Evolutionary conservation across 2,888 invertebrate genomes (phyloP).

Genomic region (Mellilla xanthometata): DNA sequence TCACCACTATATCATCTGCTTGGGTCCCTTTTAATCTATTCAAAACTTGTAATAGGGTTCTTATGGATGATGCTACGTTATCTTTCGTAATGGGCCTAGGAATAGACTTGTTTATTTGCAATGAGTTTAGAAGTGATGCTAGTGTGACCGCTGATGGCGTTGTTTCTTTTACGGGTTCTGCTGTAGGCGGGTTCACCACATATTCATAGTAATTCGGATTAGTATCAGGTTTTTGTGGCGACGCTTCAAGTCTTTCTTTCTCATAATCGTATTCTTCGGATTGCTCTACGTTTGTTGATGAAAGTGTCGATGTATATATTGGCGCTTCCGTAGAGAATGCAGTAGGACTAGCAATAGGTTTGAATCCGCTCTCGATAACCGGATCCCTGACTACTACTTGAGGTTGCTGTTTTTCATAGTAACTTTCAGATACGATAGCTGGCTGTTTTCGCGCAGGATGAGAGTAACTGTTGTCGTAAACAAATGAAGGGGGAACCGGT

Average conservation of each 20-base stretch:
- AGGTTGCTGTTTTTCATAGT: constrained; percentile 63
- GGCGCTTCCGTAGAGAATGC: constrained; percentile 44
- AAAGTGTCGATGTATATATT: constrained; percentile 40
- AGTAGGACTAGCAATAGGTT: constrained; percentile 54
- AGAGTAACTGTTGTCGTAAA: constrained; percentile 48
- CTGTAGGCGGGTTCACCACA: constrained; percentile 47
- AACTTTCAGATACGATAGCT: constrained; percentile 61
- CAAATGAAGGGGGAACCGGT: constrained; percentile 53
- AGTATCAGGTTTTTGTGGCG: constrained; percentile 36
- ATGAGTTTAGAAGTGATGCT: constrained; percentile 85
- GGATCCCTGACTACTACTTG: constrained; percentile 45
- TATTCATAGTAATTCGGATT: constrained; percentile 60
- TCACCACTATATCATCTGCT: constrained; percentile 49
- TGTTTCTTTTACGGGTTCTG: constrained; percentile 40
- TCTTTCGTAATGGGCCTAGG: constrained; percentile 89
- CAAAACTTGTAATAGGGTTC: constrained; percentile 88
- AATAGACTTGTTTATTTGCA: constrained; percentile 88
- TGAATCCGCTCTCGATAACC: constrained; percentile 63
- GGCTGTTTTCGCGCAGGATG: constrained; percentile 55
- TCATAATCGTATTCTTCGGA: constrained; percentile 40
- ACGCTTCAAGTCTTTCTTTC: constrained; percentile 44
- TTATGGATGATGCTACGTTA: constrained; percentile 90
- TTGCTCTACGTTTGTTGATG: constrained; percentile 32
- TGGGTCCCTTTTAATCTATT: constrained; percentile 84
- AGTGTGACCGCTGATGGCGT: constrained; percentile 51